phyloP scores from a whole-genome alignment of 2,113 vertebrate genomes.

The Pedetes capensis region DNA sequence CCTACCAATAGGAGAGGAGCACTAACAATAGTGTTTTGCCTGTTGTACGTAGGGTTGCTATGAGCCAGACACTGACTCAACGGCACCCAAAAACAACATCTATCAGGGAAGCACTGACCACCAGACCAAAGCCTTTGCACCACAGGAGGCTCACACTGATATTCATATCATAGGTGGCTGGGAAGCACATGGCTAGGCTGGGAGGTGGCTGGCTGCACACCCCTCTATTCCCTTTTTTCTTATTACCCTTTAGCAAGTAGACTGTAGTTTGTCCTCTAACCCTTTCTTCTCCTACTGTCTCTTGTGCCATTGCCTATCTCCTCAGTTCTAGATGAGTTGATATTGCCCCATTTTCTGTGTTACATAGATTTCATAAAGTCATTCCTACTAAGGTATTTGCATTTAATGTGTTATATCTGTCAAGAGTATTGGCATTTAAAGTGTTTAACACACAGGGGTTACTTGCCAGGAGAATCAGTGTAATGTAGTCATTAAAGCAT shows the following conservation, averaged over 20 bases:
- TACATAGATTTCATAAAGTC: not conserved
- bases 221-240: no score
- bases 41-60: no score
- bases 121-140: no score
- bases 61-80: no score
- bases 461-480: not conserved
- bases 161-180: no score
- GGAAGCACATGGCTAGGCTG: no score
- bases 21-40: no score
- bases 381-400: not conserved
- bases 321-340: not conserved
- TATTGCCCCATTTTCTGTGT: not conserved
- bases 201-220: no score
- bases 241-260: not conserved
- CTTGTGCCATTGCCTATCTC: not conserved
- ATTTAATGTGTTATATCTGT: not conserved
- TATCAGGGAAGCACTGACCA: no score
- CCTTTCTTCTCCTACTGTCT: not conserved
- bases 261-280: not conserved
- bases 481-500: not conserved
- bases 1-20: no score
- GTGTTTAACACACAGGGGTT: not conserved
- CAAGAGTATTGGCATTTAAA: not conserved
- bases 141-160: no score
- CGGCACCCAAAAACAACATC: no score